phyloP scores from a whole-genome alignment of 2,113 vertebrate genomes.

The Heterotis niloticus region DNA sequence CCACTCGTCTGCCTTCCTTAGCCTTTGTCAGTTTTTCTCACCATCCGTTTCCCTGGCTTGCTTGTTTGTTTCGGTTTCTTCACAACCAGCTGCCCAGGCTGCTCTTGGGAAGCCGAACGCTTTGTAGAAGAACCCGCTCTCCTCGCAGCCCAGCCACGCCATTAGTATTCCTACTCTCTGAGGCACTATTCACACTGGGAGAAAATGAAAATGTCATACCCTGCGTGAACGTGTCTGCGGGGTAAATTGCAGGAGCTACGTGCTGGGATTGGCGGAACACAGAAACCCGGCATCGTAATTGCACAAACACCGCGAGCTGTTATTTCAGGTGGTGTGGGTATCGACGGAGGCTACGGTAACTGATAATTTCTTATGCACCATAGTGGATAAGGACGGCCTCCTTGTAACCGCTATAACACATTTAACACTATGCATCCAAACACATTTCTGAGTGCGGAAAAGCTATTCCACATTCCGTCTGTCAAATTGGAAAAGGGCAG shows the following conservation, averaged over 20 bases:
- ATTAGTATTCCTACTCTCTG: neutral
- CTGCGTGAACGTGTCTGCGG: neutral
- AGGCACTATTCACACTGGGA: neutral
- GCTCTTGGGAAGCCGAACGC: neutral
- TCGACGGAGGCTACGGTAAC: slow-evolving; percentile 1
- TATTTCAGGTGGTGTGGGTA: neutral
- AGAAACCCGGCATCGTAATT: neutral
- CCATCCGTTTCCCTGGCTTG: neutral
- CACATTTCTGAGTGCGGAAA: neutral
- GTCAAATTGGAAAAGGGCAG: slow-evolving; percentile 1
- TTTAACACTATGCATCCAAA: neutral
- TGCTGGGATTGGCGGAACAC: neutral
- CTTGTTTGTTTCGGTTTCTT: neutral
- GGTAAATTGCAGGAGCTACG: neutral
- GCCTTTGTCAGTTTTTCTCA: neutral
- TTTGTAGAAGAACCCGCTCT: neutral
- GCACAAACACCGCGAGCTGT: neutral
- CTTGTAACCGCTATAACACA: slow-evolving; percentile 15
- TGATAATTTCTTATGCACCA: neutral
- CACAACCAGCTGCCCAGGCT: no score
- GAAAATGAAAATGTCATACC: neutral
- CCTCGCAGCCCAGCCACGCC: neutral
- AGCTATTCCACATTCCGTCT: slow-evolving; percentile 1
- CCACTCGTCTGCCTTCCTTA: neutral
- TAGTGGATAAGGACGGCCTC: neutral